Evolutionary conservation across 2,888 invertebrate genomes (phyloP), one percentile per base, ranked within the genome.

Genomic region (Habrosyne pyritoides): DNA sequence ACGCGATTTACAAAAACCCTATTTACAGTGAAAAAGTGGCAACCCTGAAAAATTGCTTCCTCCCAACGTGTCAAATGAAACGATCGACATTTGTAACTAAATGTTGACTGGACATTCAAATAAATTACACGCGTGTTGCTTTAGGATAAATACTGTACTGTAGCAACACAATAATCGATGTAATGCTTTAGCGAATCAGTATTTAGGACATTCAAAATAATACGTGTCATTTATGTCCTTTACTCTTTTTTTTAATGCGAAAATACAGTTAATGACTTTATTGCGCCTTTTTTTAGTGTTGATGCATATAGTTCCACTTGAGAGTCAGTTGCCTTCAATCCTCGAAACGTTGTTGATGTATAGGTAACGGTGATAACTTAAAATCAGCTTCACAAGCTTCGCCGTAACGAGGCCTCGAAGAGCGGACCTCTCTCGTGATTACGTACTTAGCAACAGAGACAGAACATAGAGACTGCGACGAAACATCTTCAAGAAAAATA

Each of bases 11-110:
- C 73, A 69, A 73, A 75, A 79, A 70, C 64, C 67, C 67, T 69
- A 71, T 70, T 57, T 59, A 53, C 4, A 53, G 55, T 78, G 79
- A 80, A 71, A 79, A 76, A 82, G 69, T 67, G 67, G 52, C 67
- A 61, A 6, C 64, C 63, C 60, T 71, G 67, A 71, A 69, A 71
- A 68, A 71, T 68, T 59, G 61, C 66, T 63, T 57, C 55, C 56
- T 46, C 55, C 53, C 18, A 42, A 55, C 49, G 50, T 58, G 55
- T 59, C 65, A 57, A 28, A 47, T 51, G 61, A 69, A 73, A 75
- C 64, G 71, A 71, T 74, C 72, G 67, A 69, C 74, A 73, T 75
- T 69, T 75, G 63, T 72, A 65, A 65, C 64, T 62, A 61, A 60
- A 67, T 65, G 63, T 64, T 61, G 28, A 47, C 61, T 22, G 50